Evolutionary conservation across 1,140 invertebrate species (phyloP).

Genomic region (Cyclina sinensis): DNA sequence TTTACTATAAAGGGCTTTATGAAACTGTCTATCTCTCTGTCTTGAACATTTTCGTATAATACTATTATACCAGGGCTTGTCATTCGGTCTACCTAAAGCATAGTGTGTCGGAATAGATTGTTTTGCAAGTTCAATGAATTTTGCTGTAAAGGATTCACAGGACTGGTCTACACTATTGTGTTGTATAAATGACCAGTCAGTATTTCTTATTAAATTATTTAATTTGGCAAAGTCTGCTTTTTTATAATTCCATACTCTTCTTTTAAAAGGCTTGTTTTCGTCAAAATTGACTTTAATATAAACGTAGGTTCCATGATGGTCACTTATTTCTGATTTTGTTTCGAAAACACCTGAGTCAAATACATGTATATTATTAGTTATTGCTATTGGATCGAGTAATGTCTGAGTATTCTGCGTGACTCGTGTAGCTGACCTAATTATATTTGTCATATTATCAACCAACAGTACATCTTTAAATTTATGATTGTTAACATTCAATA

Average conservation of each 20-base stretch:
- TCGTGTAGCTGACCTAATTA: background rate
- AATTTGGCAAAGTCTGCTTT: conserved; percentile 4
- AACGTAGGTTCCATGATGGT: background rate
- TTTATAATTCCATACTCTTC: conserved; percentile 6
- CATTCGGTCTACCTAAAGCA: background rate
- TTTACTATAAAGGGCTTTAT: background rate
- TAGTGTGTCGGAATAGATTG: background rate
- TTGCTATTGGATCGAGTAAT: background rate
- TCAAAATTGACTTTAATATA: background rate
- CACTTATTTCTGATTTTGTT: background rate
- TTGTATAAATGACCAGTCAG: background rate
- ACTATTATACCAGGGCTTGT: conserved; percentile 1
- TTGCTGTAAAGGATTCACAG: background rate
- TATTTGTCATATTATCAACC: background rate
- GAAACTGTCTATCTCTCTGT: background rate
- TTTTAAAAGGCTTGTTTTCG: background rate
- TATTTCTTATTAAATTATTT: background rate
- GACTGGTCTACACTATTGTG: background rate
- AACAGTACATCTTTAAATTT: background rate
- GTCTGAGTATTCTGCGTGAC: background rate
- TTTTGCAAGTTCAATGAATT: background rate
- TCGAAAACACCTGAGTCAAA: conserved; percentile 8
- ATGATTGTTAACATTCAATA: background rate
- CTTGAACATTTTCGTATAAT: too few relatives aligned
- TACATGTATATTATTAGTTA: background rate